Evolutionary conservation across 2,113 vertebrate species (phyloP).

Genomic region (Marcusenius ussheri): DNA sequence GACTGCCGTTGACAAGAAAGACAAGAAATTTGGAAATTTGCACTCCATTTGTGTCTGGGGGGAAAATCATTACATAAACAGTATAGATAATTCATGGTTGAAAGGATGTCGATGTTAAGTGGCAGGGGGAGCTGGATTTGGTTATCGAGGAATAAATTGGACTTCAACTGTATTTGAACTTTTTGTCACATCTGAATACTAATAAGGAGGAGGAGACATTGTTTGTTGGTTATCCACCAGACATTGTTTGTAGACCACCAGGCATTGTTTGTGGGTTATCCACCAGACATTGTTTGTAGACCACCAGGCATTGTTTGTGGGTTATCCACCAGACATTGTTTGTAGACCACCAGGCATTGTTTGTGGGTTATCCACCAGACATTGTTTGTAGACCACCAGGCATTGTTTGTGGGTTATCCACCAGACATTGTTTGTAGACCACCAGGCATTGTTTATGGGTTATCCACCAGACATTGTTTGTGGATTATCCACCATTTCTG

Average conservation of each 20-base stretch:
- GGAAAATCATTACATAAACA: not conserved
- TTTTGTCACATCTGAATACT: not conserved
- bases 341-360: not conserved
- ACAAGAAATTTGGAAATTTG: not conserved
- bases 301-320: not conserved
- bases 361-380: not conserved
- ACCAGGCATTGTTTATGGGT: not conserved
- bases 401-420: too few relatives aligned
- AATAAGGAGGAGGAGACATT: not conserved
- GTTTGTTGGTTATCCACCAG: not conserved
- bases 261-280: too few relatives aligned
- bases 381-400: too few relatives aligned
- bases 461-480: not conserved
- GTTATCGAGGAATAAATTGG: not conserved
- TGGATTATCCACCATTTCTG: not conserved
- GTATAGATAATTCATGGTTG: not conserved
- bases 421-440: too few relatives aligned
- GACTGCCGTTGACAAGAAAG: not conserved
- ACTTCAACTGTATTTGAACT: not conserved
- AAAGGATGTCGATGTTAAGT: not conserved
- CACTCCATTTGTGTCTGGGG: not conserved
- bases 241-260: too few relatives aligned
- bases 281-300: too few relatives aligned
- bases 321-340: not conserved
- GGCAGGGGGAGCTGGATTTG: not conserved